A percentile compares a stretch with the other conserved stretches of the same genome.
Evolutionary conservation across 2,113 vertebrate species (phyloP).

Genomic region (Promerops cafer): DNA sequence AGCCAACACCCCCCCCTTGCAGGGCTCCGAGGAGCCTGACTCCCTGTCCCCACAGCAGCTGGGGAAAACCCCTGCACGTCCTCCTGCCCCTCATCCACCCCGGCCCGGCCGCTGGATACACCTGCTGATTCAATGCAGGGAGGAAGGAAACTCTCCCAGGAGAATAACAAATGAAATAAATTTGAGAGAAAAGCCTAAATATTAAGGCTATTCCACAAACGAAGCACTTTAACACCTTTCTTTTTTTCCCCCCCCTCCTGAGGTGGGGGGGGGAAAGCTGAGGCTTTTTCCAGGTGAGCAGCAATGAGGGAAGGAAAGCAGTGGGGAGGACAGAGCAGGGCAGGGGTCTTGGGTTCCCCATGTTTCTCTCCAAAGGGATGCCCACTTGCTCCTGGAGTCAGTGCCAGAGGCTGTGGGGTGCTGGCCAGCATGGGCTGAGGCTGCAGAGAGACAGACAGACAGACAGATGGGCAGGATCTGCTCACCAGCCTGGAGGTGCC

Average conservation of each 20-base stretch:
- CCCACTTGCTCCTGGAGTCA: background rate
- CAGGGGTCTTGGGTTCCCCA: rapidly evolving
- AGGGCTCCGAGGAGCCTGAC: background rate
- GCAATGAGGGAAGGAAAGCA: background rate
- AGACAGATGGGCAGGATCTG: background rate
- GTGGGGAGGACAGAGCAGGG: background rate
- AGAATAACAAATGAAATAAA: background rate
- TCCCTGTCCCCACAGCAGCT: background rate
- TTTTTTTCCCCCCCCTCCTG: too few relatives aligned
- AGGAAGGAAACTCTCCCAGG: background rate
- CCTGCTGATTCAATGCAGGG: rapidly evolving
- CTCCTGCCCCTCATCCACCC: rapidly evolving
- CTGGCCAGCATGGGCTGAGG: background rate
- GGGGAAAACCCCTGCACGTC: background rate
- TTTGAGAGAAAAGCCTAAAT: background rate
- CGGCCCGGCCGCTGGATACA: rapidly evolving
- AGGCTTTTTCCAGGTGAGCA: background rate
- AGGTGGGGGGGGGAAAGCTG: too few relatives aligned
- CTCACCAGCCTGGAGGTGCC: background rate
- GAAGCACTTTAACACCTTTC: background rate
- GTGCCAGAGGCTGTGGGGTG: background rate
- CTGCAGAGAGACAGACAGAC: background rate
- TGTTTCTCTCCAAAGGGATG: background rate
- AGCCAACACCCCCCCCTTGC: rapidly evolving
- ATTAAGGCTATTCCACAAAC: background rate